Percentiles rank a stretch among this genome's conserved stretches.
phyloP scores from a whole-genome alignment of 2,113 vertebrate genomes.

The Stomatorhinus ivindoensis region DNA sequence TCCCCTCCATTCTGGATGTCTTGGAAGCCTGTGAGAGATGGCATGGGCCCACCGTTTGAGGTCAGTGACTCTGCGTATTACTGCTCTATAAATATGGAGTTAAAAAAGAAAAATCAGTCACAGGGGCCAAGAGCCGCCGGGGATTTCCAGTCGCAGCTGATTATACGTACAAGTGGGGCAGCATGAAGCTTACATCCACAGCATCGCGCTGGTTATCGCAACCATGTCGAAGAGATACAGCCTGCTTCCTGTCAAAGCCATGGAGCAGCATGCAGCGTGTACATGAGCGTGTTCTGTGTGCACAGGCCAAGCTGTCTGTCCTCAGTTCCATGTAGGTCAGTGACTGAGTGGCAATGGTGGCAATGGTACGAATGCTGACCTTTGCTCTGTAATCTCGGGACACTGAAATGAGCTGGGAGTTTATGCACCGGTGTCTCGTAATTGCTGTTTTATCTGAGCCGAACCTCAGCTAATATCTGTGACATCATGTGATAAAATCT shows the following conservation, averaged over 20 bases:
- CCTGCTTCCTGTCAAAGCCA: neutral
- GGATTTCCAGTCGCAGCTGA: conserved; percentile 9
- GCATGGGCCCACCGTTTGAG: conserved; percentile 21
- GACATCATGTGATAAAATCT: neutral
- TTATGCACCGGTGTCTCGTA: neutral
- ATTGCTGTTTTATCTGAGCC: neutral
- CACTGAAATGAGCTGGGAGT: neutral
- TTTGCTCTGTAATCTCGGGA: neutral
- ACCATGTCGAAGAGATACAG: neutral
- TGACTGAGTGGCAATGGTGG: neutral
- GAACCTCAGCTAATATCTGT: neutral
- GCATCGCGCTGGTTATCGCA: neutral
- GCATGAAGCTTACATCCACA: neutral
- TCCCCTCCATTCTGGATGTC: conserved; percentile 22
- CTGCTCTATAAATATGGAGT: conserved; percentile 26
- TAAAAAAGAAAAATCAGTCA: conserved; percentile 12
- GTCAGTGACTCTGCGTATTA: conserved; percentile 28
- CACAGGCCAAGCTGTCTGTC: conserved; percentile 21
- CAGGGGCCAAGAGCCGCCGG: conserved; percentile 14
- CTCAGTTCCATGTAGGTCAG: conserved; percentile 14
- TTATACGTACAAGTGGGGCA: neutral
- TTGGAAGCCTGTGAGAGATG: conserved; percentile 31
- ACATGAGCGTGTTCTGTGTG: conserved; percentile 24
- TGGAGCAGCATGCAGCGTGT: neutral
- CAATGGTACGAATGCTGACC: neutral